Conservation (phyloP, 2,113 vertebrate genomes). For the Stictonetta naevosa region DNA sequence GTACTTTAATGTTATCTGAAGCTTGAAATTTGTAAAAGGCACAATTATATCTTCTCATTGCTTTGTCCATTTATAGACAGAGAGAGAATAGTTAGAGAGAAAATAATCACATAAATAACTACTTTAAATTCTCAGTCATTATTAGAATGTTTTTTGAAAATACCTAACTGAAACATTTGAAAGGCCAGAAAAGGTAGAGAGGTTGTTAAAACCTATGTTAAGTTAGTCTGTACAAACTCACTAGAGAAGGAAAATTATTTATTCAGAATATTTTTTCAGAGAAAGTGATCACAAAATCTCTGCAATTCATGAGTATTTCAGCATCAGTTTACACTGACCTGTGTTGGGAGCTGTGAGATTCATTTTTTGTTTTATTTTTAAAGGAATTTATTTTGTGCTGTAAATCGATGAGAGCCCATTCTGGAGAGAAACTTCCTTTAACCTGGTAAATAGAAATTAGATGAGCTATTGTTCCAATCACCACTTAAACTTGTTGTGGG, state of each 20-base stretch:
- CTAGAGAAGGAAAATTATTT: background rate
- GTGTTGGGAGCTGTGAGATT: background rate
- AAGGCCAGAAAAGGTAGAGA: background rate
- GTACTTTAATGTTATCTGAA: background rate
- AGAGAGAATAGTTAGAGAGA: background rate
- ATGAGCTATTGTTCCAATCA: constrained; percentile 57
- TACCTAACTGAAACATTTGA: background rate
- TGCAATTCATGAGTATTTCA: background rate
- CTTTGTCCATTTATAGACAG: background rate
- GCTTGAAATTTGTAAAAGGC: background rate
- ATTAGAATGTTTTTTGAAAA: background rate
- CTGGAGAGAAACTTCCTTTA: constrained; percentile 14
- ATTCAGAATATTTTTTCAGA: background rate
- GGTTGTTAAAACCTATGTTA: background rate
- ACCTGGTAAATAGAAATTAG: constrained; percentile 21
- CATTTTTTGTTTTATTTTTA: constrained; percentile 28
- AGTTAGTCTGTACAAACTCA: background rate
- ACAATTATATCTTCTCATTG: background rate
- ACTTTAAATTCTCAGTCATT: background rate
- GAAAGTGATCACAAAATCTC: constrained; percentile 5
- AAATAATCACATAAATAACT: background rate
- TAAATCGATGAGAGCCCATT: background rate
- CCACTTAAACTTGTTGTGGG: background rate
- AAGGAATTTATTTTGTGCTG: constrained; percentile 33
- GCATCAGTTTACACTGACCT: constrained; percentile 21